phyloP scores from a whole-genome alignment of 2,113 vertebrate species.

The Cyphomyrus plagiostoma region DNA sequence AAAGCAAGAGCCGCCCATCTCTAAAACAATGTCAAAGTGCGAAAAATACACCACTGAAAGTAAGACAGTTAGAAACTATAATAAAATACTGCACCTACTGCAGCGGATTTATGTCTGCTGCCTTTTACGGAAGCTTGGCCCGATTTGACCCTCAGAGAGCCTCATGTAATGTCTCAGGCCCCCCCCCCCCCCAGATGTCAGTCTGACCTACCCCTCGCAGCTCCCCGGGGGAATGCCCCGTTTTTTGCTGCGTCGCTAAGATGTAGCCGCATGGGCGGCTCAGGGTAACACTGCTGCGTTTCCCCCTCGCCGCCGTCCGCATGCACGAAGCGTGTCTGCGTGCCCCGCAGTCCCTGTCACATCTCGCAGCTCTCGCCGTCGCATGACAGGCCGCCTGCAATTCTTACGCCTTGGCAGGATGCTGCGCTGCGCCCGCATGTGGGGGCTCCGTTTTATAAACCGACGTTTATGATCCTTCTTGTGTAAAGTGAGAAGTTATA shows the following conservation, averaged over 20 bases:
- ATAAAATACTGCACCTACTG: neutral
- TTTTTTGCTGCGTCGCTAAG: neutral
- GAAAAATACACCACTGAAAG: neutral
- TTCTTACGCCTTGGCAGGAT: neutral
- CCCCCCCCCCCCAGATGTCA: neutral
- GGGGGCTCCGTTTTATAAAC: neutral
- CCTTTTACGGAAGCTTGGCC: neutral
- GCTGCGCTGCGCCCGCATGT: neutral
- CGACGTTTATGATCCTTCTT: neutral
- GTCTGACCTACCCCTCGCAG: neutral
- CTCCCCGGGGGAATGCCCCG: neutral
- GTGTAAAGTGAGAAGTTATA: neutral
- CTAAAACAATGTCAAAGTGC: neutral
- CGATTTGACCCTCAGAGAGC: neutral
- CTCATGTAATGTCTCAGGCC: neutral
- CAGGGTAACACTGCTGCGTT: neutral
- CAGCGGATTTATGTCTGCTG: neutral
- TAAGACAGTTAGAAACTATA: neutral
- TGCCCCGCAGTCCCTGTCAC: neutral
- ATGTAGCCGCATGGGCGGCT: neutral
- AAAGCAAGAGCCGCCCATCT: neutral
- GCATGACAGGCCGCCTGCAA: neutral
- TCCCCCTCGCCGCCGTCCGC: neutral
- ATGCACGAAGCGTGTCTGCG: neutral
- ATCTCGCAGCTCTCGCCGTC: neutral